A percentile compares a stretch with the other conserved stretches of the same genome.
Evolutionary conservation across 2,888 invertebrate species (phyloP).

Genomic region (Cerastis rubricosa): DNA sequence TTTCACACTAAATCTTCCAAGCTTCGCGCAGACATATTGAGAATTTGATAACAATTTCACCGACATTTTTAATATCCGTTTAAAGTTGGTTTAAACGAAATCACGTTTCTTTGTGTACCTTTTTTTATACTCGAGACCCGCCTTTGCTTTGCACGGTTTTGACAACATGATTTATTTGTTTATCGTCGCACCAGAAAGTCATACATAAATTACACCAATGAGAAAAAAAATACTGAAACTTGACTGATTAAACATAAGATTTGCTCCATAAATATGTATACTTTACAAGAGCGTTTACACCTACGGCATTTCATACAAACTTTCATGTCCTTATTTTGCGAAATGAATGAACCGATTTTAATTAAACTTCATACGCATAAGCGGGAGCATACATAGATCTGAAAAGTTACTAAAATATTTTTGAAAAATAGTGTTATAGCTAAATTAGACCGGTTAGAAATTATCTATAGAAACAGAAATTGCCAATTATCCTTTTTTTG

Average conservation of each 20-base stretch:
- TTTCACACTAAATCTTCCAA: conserved; percentile 49
- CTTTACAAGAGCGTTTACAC: too few relatives aligned
- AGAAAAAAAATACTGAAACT: not conserved
- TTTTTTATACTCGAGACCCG: conserved; percentile 1
- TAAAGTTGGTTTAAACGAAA: conserved; percentile 43
- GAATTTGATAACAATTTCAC: conserved; percentile 49
- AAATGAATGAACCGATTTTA: too few relatives aligned
- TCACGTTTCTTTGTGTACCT: conserved; percentile 52
- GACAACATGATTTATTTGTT: conserved; percentile 1
- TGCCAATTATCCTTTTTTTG: too few relatives aligned
- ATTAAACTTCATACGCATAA: too few relatives aligned
- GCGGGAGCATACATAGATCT: too few relatives aligned
- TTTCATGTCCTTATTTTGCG: too few relatives aligned
- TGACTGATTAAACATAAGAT: not conserved
- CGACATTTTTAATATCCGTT: conserved; percentile 67
- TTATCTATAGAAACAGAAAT: too few relatives aligned
- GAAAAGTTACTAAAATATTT: too few relatives aligned
- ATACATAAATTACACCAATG: not conserved
- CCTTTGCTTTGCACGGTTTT: not conserved
- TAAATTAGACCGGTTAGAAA: too few relatives aligned
- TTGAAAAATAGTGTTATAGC: too few relatives aligned
- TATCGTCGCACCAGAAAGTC: not conserved
- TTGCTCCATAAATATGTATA: not conserved
- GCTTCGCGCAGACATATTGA: conserved; percentile 44
- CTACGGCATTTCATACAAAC: too few relatives aligned